These are phyloP conservation scores for Florisuga fusca DNA, from an alignment of 2,797 vertebrate genomes.

Conservation along the genomic window DNA sequence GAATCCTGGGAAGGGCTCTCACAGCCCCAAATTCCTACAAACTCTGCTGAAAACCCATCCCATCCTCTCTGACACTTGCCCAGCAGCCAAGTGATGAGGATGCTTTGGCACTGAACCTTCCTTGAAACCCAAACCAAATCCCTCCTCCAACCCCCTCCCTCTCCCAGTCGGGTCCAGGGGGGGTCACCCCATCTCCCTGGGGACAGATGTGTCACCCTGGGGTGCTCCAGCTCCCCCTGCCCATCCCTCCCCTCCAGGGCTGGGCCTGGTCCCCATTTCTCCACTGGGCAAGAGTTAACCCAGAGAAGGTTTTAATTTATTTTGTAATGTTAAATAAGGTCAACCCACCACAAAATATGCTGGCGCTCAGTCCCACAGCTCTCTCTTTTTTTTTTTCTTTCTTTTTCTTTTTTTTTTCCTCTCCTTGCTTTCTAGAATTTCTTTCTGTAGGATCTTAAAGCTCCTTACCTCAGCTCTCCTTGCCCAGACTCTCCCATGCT, in stretches of 20 bases:
- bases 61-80: not conserved
- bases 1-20: not conserved
- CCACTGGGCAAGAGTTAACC: not conserved
- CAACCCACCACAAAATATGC: constrained; percentile 2
- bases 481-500: rapidly evolving
- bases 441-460: not conserved
- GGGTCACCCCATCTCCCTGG: rapidly evolving
- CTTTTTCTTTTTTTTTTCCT: not conserved
- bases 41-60: not conserved
- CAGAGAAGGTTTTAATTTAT: not conserved
- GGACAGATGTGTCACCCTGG: not conserved
- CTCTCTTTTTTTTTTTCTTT: not conserved
- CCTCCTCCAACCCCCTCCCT: rapidly evolving
- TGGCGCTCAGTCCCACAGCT: not conserved
- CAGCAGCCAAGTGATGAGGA: not conserved
- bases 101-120: not conserved
- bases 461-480: not conserved
- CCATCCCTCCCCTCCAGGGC: not conserved
- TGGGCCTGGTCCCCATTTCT: rapidly evolving
- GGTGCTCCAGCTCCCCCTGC: not conserved
- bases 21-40: too few species aligned
- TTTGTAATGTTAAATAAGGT: constrained; percentile 45
- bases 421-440: not conserved
- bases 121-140: not conserved
- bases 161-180: not conserved